Evolutionary conservation across 2,797 vertebrate species (phyloP).

Genomic region (Onychomys arenicola): DNA sequence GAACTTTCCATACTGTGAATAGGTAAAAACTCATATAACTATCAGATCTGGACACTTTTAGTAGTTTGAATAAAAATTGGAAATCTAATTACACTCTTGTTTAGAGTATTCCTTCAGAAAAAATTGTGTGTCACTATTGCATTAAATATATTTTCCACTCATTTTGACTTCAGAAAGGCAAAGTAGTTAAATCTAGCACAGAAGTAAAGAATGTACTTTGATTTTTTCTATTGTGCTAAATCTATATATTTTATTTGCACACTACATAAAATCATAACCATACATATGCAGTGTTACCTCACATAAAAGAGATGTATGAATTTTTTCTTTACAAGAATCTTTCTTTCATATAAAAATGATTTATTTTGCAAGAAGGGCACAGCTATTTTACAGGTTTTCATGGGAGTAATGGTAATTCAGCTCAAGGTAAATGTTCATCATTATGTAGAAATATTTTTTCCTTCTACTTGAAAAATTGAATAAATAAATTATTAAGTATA

Average conservation of each 20-base stretch:
- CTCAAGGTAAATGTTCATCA: conserved; percentile 55
- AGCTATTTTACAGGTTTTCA: conserved; percentile 16
- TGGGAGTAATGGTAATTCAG: neutral
- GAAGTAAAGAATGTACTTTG: conserved; percentile 42
- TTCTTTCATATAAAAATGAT: conserved; percentile 20
- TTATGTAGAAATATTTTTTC: conserved; percentile 58
- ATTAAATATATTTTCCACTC: conserved; percentile 11
- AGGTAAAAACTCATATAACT: neutral
- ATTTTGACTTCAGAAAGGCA: conserved; percentile 60
- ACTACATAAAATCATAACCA: neutral
- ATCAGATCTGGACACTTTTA: neutral
- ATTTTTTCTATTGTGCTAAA: conserved; percentile 11
- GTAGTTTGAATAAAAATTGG: conserved; percentile 62
- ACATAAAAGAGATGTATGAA: conserved; percentile 19
- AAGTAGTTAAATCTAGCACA: neutral
- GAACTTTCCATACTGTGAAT: neutral
- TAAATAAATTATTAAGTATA: conserved; percentile 62
- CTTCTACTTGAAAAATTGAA: conserved; percentile 60
- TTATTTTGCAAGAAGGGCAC: neutral
- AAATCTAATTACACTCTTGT: conserved; percentile 66
- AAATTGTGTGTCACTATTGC: conserved; percentile 11
- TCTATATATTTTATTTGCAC: rapidly evolving
- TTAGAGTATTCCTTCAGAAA: neutral
- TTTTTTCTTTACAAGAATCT: conserved; percentile 37
- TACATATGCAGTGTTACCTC: neutral